Conservation (phyloP, 2,888 invertebrate species). For the Colostygia pectinataria region DNA sequence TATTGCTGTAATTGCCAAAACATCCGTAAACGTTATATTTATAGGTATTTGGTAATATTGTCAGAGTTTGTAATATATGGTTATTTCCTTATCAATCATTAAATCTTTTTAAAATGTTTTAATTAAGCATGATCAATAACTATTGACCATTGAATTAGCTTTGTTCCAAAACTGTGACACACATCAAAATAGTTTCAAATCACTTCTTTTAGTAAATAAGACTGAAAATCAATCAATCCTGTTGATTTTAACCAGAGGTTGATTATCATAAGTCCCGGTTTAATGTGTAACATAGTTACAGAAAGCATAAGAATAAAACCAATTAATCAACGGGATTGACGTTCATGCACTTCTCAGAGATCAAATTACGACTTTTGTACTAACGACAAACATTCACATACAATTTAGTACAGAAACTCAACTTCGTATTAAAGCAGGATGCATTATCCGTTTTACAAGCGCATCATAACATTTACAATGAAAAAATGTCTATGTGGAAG, state of each 20-base stretch:
- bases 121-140: neutral
- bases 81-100: constrained; percentile 12
- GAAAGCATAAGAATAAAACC: too few species aligned
- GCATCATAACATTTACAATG: constrained; percentile 13
- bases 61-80: constrained; percentile 14
- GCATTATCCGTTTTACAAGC: constrained; percentile 11
- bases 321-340: neutral
- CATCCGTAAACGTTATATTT: constrained; percentile 30
- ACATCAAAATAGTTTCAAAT: too few species aligned
- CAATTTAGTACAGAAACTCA: neutral
- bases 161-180: too few species aligned
- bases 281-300: too few species aligned
- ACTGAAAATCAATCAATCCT: too few species aligned
- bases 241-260: too few species aligned
- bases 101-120: neutral
- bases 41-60: constrained; percentile 23
- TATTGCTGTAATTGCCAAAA: constrained; percentile 37
- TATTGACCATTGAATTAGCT: too few species aligned
- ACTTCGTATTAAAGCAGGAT: constrained; percentile 6
- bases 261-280: too few species aligned
- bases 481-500: constrained; percentile 13
- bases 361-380: neutral
- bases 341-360: neutral
- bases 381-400: constrained; percentile 2
- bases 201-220: too few species aligned